Evolutionary conservation across 2,888 invertebrate genomes (phyloP), one percentile per base, ranked within the genome.

Genomic region (Scaptomyza tumidula): DNA sequence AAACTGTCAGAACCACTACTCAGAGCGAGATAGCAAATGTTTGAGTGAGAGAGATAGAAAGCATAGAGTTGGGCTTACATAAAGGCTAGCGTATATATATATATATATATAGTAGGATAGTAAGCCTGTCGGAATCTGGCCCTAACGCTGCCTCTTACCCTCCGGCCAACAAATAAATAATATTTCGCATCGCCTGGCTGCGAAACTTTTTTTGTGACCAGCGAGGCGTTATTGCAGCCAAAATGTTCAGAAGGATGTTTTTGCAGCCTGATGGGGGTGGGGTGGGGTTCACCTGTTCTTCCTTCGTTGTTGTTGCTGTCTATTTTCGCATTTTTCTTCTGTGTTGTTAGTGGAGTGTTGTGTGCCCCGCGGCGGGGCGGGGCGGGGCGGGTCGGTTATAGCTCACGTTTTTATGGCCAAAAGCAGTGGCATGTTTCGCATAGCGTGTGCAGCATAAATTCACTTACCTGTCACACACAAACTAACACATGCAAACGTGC

Each of bases 361-460:
- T 31, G 29, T 64, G 57, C 24, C 13, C 11, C 10, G 31, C n/a
- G 33, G 16, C 16, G 19, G 33, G 13, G 24, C 11, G 24, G 19
- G 48, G 48, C 39, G 2, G 33, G 53, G 24, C 56, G 33, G 24
- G 24, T 3, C 24, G 24, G 24, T 24, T 24, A 24, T 14, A 33
- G 16, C 53, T 43, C 70, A 43, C 66, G 73, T 73, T 77, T 80
- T 79, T 77, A 72, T 81, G 83, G 68, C 46, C 81, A 86, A 73
- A 83, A 78, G 78, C 86, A 80, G 80, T 78, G 84, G 84, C 84
- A 80, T 80, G 75, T 83, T 82, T 82, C 80, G 80, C 86, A 78
- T 84, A 71, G 64, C 71, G 68, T 80, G 85, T 86, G 83, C 85
- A 86, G 84, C 85, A 84, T 84, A 84, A 84, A 84, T 86, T 86